Evolutionary conservation across 1,140 invertebrate species (phyloP), one percentile per base, ranked within the genome.

Genomic region (Ctenoplectra terminalis): DNA sequence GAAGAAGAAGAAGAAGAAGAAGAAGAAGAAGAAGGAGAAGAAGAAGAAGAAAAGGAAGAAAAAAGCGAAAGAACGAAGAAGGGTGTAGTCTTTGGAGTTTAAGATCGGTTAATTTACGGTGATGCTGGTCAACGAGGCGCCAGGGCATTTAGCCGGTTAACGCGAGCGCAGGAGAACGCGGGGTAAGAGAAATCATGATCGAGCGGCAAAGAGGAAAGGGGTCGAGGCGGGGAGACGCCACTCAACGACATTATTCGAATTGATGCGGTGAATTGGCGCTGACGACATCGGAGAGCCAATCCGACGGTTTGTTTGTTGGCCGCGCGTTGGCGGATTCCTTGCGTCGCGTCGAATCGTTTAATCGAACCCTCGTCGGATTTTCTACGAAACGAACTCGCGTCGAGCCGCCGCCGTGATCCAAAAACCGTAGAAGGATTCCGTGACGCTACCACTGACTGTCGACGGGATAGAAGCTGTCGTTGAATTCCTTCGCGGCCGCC

Each of bases 21-120:
- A n/a, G n/a, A n/a, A n/a, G n/a, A n/a, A n/a, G n/a, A n/a, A n/a
- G n/a, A n/a, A n/a, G n/a, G n/a, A n/a, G n/a, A n/a, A n/a, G n/a
- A n/a, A n/a, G n/a, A n/a, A n/a, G n/a, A n/a, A n/a, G n/a, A n/a
- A n/a, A n/a, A n/a, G n/a, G n/a, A n/a, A n/a, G n/a, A n/a, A n/a
- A n/a, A n/a, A n/a, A n/a, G n/a, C n/a, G n/a, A n/a, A n/a, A n/a
- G n/a, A n/a, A n/a, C n/a, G n/a, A n/a, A n/a, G n/a, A 5, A 23
- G 26, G 54, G 13, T 15, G 43, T 13, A 37, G 23, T 20, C 23
- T 31, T 60, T 8, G 26, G 72, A 81, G 82, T 91, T 64, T 87
- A 91, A 93, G 91, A 92, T 92, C 91, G 91, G 90, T 92, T 88
- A 93, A 93, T 93, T 92, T 90, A 93, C 89, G 80, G 83, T 9